Conservation (phyloP, 2,797 vertebrate species). For the Brachymystax lenok region DNA sequence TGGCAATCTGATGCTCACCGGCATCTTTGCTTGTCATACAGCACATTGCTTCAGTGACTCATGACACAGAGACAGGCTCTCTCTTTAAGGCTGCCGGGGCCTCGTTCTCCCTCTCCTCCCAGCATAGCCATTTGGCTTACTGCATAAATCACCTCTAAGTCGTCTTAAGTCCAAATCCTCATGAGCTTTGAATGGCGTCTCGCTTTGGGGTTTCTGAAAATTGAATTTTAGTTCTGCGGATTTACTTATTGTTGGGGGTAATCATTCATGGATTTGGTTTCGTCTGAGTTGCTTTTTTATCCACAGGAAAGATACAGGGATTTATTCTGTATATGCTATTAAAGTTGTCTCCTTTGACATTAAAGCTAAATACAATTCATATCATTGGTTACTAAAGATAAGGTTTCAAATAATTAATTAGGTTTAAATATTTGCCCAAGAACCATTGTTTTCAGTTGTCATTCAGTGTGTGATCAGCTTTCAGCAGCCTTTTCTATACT, state of each 20-base stretch:
- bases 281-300: conserved; percentile 44
- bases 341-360: conserved; percentile 5
- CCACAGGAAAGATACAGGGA: background rate
- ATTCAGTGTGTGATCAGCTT: background rate
- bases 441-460: background rate
- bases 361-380: background rate
- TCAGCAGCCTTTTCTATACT: background rate
- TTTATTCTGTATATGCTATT: background rate
- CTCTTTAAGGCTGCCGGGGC: background rate
- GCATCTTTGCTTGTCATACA: conserved; percentile 52
- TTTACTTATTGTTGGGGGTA: conserved; percentile 72
- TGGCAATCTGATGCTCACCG: conserved; percentile 37
- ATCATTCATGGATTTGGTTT: conserved; percentile 69
- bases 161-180: conserved; percentile 77
- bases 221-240: conserved; percentile 70
- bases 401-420: background rate
- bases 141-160: conserved; percentile 76
- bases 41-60: conserved; percentile 51
- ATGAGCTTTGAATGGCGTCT: conserved; percentile 72
- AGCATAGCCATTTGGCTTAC: conserved; percentile 62
- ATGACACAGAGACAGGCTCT: conserved; percentile 49
- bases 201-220: conserved; percentile 71
- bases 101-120: conserved; percentile 1
- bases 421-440: background rate
- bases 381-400: conserved; percentile 4